Evolutionary conservation across 2,888 invertebrate genomes (phyloP), one percentile per base, ranked within the genome.

Genomic region (Melipona beecheii): DNA sequence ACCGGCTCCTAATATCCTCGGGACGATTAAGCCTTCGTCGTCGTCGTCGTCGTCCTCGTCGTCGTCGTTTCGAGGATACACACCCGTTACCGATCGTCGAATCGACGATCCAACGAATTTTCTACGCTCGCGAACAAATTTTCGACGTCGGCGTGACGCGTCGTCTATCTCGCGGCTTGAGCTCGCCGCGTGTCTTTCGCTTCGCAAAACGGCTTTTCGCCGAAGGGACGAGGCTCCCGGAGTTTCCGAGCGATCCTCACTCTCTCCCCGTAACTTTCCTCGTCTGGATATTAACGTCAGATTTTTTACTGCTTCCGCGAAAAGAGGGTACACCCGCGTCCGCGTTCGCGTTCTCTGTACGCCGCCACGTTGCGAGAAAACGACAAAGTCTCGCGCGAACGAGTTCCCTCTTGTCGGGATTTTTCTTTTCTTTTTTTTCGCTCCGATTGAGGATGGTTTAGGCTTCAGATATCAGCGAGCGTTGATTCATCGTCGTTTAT

Each of bases 1-100:
- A 43, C 43, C 43, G 43, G 11, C 43, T 43, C 43, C 87, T 90
- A 89, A 89, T 91, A 90, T 84, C 84, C 72, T 56, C 75, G 84
- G 21, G 50, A 52, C 72, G 84, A 84, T 84, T 78, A 78, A 78
- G 78, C 68, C 72, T 56, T 24, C 11, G 56, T n/a, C 56, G 56
- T 56, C 4, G 56, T 5, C 0, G 56, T 24, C 15, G 56, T n/a
- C 56, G 56, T 56, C 4, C 13, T 5, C 0, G 56, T 36, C 9
- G 9, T 43, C 1, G 27, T 27, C 27, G 27, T 43, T 9, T 31
- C 43, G 43, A 43, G 43, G 43, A 43, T 43, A 43, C 43, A 15
- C n/a, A 58, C n/a, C n/a, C 15, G 2, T 13, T 36, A 43, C 43
- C 13, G 56, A 73, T 81, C 79, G 58, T 64, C 78, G 27, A 27